Base-by-base conservation (phyloP, 2,113 vertebrate species). In the Rhodinocichla rosea region DNA sequence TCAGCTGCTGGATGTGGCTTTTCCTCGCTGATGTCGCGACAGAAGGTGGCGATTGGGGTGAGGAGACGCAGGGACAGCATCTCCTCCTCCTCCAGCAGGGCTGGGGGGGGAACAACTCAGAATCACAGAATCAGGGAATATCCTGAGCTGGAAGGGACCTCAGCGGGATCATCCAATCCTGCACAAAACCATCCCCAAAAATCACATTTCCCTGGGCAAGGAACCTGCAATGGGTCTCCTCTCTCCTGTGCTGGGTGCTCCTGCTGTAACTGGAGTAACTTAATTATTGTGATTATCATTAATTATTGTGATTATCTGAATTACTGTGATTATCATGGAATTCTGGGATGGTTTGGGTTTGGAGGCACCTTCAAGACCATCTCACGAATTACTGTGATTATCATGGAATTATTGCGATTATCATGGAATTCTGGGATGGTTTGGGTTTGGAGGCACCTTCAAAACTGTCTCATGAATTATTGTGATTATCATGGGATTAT, bases 41-140 rank as follows among this genome's bases (percentile, higher is more conserved):
- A 83, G 33, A n/a, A 47, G 4, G 4, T 1, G 64, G 50, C 4
- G 3, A 52, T 19, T 1, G 15, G 3, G 26, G 5, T 3, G 26
- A 22, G 60, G 5, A 6, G 15, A 3, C 0, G 32, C 56, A 9
- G 20, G 1, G 4, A 24, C 42, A 35, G 7, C 47, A 15, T 15
- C 5, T 53, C n/a, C 82, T 53, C 55, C 3, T 55, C 53, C 3
- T 49, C n/a, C 64, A 26, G 45, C 32, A 30, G 35, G 16, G 7
- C 44, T 11, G 44, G 15, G 23, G 24, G 11, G 9, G 18, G 42
- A 35, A 13, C 3, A 4, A 1, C 22, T 8, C 11, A 7, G 24
- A 40, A 59, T 39, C 24, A 14, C 44, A 28, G 35, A 42, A n/a
- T 8, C 3, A 2, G 2, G 44, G 55, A 28, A 50, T 35, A 30